Base-by-base conservation (phyloP, 1,140 invertebrate species). In the Holcopasites calliopsidis region DNA sequence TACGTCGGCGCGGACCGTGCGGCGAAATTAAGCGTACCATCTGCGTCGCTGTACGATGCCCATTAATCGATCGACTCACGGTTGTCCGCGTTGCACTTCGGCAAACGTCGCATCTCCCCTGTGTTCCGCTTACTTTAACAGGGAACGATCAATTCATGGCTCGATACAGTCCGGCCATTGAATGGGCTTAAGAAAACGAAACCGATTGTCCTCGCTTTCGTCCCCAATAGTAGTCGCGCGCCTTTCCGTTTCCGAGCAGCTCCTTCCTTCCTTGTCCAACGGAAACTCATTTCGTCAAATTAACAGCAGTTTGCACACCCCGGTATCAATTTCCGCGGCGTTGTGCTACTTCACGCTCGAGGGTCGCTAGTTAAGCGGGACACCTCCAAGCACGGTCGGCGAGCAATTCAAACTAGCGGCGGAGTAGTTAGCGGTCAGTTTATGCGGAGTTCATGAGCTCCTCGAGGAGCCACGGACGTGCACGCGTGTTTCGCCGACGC, bases 381-480 rank as follows among this genome's bases (percentile, higher is more conserved):
- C n/a, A 65, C 44, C 47, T 16, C 13, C 47, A 76, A 71, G 69
- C 80, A 79, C 79, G 55, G 49, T 75, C 44, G 10, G 47, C 16
- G 60, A 35, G 66, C 62, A 82, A 79, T 82, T 82, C 47, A 62
- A 78, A 49, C 70, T 66, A 76, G 49, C 64, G 47, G 65, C 52
- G 65, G 33, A 69, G 65, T 64, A 64, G 69, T 78, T 81, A 66
- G 65, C 50, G 72, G 72, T 76, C 73, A 83, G 80, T 79, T 79
- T 83, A 80, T 76, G 64, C 44, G 49, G 52, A 76, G 66, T 83
- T 80, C 62, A 83, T 74, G 69, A 72, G 65, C 55, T 64, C 6
- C 35, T 26, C 31, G 55, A 71, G 23, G 68, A 40, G 26, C 18
- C 3, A 38, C 7, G 60, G 21, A 11, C 42, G 42, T 21, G 21